Evolutionary conservation across 1,140 invertebrate species (phyloP).

Genomic region (Cyclina sinensis): DNA sequence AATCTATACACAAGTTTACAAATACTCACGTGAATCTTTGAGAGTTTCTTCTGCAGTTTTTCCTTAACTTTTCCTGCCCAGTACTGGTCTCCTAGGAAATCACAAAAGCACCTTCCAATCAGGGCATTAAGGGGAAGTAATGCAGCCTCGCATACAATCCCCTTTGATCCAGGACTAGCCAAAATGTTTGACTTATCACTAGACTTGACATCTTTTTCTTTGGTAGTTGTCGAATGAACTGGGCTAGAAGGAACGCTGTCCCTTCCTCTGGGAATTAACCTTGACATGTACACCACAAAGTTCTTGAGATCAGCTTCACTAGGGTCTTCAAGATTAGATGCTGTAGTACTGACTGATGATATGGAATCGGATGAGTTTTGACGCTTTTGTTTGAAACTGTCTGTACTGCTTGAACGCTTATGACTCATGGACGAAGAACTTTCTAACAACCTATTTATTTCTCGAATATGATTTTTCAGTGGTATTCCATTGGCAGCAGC

Average conservation of each 20-base stretch:
- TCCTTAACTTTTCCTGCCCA: slow-evolving; percentile 89
- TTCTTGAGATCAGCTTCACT: slow-evolving; percentile 60
- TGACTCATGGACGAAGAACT: slow-evolving; percentile 48
- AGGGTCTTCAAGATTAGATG: slow-evolving; percentile 58
- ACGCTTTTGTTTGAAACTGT: slow-evolving; percentile 73
- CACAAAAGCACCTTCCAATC: slow-evolving; percentile 92
- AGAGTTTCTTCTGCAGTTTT: slow-evolving; percentile 95
- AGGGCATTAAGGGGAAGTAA: slow-evolving; percentile 92
- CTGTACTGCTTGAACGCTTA: slow-evolving; percentile 59
- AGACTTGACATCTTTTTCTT: slow-evolving; percentile 24
- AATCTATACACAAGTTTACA: too few relatives aligned
- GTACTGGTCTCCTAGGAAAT: slow-evolving; percentile 91
- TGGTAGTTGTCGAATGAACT: slow-evolving; percentile 25
- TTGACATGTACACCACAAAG: slow-evolving; percentile 82
- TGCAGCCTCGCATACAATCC: slow-evolving; percentile 81
- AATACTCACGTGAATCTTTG: slow-evolving; percentile 92
- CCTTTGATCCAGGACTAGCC: slow-evolving; percentile 55
- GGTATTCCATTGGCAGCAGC: slow-evolving; percentile 78
- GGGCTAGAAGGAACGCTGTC: slow-evolving; percentile 57
- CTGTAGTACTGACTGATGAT: slow-evolving; percentile 67
- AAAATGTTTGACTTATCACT: slow-evolving; percentile 20
- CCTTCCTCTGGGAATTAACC: slow-evolving; percentile 78
- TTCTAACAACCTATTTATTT: slow-evolving; percentile 75
- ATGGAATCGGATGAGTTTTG: slow-evolving; percentile 81
- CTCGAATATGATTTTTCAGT: slow-evolving; percentile 78